Percentiles rank a stretch among this genome's conserved stretches.
These are phyloP conservation scores for Sorex fumeus DNA, from an alignment of 2,113 vertebrate genomes.

Conservation along the genomic window DNA sequence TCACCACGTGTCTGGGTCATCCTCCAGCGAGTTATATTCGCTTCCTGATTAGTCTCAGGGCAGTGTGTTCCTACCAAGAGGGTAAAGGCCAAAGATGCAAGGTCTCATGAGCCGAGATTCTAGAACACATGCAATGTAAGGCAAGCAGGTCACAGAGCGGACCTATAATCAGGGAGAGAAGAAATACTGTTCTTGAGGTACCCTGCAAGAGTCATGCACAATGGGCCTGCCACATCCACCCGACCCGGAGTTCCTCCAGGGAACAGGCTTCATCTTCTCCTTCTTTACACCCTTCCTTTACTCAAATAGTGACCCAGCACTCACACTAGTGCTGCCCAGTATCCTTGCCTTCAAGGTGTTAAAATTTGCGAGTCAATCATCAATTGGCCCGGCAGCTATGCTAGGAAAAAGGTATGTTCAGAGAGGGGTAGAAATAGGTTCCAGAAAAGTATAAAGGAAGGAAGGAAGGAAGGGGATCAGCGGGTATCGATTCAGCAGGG, in stretches of 20 bases:
- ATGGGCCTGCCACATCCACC: conserved; percentile 38
- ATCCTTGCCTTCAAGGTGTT: conserved; percentile 48
- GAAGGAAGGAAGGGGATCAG: conserved; percentile 40
- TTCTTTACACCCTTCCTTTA: conserved; percentile 51
- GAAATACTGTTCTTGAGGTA: conserved; percentile 35
- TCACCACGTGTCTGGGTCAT: background rate
- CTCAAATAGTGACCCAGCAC: conserved; percentile 30
- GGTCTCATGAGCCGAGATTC: conserved; percentile 51
- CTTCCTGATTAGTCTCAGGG: conserved; percentile 42
- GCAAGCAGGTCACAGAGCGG: conserved; percentile 60
- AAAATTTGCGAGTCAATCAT: conserved; percentile 34
- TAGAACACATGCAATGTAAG: conserved; percentile 10
- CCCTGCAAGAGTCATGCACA: conserved; percentile 46
- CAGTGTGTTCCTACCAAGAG: background rate
- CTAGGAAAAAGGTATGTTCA: conserved; percentile 28
- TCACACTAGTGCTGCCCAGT: background rate
- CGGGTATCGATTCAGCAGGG: background rate
- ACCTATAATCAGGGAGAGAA: conserved; percentile 11
- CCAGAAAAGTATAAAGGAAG: too few relatives aligned
- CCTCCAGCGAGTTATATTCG: background rate
- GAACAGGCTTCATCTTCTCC: conserved; percentile 60
- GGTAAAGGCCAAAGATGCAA: background rate
- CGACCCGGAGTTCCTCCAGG: conserved; percentile 65
- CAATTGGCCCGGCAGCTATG: conserved; percentile 1
- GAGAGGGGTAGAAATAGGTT: background rate